Percentiles rank a stretch among this genome's conserved stretches.
These are phyloP conservation scores for Hystrix cristata DNA, from an alignment of 2,113 vertebrate genomes.

Conservation along the genomic window DNA sequence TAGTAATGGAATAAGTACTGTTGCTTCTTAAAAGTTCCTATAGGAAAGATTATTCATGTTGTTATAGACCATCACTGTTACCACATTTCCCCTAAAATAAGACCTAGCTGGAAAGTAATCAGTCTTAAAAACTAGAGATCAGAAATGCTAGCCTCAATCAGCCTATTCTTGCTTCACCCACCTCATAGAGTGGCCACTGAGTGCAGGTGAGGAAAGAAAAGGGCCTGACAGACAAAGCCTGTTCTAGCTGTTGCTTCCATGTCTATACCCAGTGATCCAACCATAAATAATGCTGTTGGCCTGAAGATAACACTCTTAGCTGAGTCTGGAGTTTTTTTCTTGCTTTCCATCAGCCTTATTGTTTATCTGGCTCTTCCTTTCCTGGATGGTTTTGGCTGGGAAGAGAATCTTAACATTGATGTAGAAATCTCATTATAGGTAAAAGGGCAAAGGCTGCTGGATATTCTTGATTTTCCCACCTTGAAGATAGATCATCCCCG, in stretches of 20 bases:
- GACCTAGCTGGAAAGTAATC: too few relatives aligned
- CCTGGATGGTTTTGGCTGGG: conserved; percentile 48
- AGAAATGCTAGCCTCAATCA: too few relatives aligned
- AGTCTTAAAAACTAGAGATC: too few relatives aligned
- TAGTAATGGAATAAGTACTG: too few relatives aligned
- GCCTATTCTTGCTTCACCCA: too few relatives aligned
- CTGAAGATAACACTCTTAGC: not conserved
- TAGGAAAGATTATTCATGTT: too few relatives aligned
- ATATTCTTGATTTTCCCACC: not conserved
- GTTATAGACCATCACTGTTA: too few relatives aligned
- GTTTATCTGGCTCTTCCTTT: conserved; percentile 71
- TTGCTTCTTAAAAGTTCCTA: too few relatives aligned
- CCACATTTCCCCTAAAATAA: too few relatives aligned
- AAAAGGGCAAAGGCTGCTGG: conserved; percentile 20
- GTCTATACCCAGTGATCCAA: not conserved
- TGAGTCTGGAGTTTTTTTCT: conserved; percentile 49
- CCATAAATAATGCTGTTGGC: not conserved
- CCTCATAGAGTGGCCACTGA: not conserved
- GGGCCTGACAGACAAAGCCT: not conserved
- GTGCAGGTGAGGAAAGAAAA: not conserved
- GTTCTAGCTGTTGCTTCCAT: not conserved
- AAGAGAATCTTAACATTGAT: conserved; percentile 45
- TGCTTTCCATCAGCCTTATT: conserved; percentile 15
- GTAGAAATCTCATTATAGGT: conserved; percentile 60
- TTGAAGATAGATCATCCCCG: not conserved